A percentile compares a stretch with the other conserved stretches of the same genome.
Evolutionary conservation across 2,797 vertebrate genomes (phyloP).

Genomic region (Darevskia mixta): DNA sequence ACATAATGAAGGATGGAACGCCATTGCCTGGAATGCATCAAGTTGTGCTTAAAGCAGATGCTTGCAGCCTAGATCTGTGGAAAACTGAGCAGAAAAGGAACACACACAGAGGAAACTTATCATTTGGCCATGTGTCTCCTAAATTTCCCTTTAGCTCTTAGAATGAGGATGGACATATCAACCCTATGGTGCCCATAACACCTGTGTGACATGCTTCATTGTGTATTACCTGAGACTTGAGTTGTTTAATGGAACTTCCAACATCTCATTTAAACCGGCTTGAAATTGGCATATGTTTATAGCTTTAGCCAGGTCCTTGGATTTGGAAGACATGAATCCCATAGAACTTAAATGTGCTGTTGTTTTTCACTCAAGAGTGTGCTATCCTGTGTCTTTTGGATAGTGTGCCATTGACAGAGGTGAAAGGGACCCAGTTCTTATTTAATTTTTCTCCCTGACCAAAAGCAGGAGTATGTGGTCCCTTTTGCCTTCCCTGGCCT

Average conservation of each 20-base stretch:
- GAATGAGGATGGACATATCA: not conserved
- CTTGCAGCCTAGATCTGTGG: not conserved
- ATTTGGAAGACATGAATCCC: not conserved
- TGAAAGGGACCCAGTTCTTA: not conserved
- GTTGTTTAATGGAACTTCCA: not conserved
- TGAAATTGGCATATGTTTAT: not conserved
- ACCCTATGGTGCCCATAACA: not conserved
- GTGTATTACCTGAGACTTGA: not conserved
- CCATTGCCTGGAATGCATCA: slow-evolving; percentile 1
- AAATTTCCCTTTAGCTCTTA: not conserved
- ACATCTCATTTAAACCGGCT: not conserved
- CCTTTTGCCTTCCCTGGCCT: too few species aligned
- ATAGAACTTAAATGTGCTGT: not conserved
- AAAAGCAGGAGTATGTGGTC: not conserved
- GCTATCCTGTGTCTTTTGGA: not conserved
- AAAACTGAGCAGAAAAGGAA: not conserved
- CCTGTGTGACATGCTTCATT: not conserved
- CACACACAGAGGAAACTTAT: not conserved
- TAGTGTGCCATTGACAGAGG: not conserved
- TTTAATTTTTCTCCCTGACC: not conserved
- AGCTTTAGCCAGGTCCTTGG: not conserved
- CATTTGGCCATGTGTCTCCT: not conserved
- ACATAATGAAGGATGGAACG: slow-evolving; percentile 12
- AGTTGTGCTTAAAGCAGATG: not conserved
- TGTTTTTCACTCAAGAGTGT: not conserved